These are phyloP conservation scores for Eutolmus rufibarbis DNA, from an alignment of 2,888 invertebrate species.

Conservation along the genomic window DNA sequence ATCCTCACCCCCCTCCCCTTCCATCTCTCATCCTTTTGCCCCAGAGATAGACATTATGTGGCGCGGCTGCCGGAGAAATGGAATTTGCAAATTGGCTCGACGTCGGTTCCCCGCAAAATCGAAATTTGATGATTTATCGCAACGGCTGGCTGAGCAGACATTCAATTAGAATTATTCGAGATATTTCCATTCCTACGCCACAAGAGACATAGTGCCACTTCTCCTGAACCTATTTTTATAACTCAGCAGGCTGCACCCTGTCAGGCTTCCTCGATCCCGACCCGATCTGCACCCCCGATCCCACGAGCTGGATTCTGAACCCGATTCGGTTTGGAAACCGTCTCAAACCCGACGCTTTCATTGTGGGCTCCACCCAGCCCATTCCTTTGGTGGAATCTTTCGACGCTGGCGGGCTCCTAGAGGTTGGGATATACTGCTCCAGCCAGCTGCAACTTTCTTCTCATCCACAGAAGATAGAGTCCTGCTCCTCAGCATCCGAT, in stretches of 20 bases:
- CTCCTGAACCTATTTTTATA: slow-evolving; percentile 32
- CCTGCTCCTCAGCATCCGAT: background rate
- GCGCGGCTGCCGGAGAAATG: slow-evolving; percentile 36
- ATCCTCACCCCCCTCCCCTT: background rate
- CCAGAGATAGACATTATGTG: slow-evolving; percentile 20
- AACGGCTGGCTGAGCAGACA: slow-evolving; percentile 42
- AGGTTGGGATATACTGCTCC: background rate
- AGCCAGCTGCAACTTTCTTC: slow-evolving; percentile 20
- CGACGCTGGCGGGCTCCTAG: background rate
- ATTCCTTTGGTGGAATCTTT: background rate
- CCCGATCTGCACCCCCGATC: background rate
- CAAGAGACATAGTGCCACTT: slow-evolving; percentile 32
- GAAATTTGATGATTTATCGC: slow-evolving; percentile 44
- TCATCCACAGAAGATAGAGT: background rate
- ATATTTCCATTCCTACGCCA: slow-evolving; percentile 40
- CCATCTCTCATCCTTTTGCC: background rate
- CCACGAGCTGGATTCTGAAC: background rate
- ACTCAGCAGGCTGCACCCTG: slow-evolving; percentile 7
- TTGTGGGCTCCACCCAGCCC: background rate
- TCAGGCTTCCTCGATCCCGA: background rate
- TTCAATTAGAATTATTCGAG: slow-evolving; percentile 43
- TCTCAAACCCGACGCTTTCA: background rate
- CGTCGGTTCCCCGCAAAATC: slow-evolving; percentile 42
- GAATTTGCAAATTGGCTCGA: slow-evolving; percentile 46
- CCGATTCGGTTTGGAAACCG: background rate